phyloP scores from a whole-genome alignment of 2,113 vertebrate genomes.

The Vanacampus margaritifer region DNA sequence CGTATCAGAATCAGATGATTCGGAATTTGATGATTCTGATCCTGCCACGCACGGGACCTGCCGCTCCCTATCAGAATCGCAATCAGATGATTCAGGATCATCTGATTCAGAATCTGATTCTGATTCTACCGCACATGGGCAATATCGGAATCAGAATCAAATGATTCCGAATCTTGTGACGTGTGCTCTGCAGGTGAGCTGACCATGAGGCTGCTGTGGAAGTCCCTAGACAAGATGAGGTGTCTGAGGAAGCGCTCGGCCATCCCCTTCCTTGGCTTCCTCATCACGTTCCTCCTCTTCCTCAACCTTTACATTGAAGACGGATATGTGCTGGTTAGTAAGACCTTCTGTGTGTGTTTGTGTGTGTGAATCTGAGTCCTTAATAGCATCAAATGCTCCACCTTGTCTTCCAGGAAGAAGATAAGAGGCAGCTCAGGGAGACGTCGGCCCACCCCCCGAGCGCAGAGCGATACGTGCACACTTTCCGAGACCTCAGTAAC shows the following conservation, averaged over 20 bases:
- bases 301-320: slow-evolving; percentile 98
- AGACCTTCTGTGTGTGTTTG: no score
- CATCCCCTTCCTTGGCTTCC: slow-evolving; percentile 89
- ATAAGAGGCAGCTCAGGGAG: slow-evolving; percentile 87
- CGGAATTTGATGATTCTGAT: no score
- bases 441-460: slow-evolving; percentile 83
- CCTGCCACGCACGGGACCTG: no score
- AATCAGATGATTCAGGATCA: no score
- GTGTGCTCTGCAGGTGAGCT: slow-evolving; percentile 37
- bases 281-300: slow-evolving; percentile 91
- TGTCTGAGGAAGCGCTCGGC: slow-evolving; percentile 92
- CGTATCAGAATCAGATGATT: no score
- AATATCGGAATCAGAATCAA: no score
- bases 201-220: slow-evolving; percentile 78
- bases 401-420: slow-evolving; percentile 80
- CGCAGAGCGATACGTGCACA: slow-evolving; percentile 86
- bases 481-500: slow-evolving; percentile 90
- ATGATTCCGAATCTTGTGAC: neutral
- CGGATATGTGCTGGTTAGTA: slow-evolving; percentile 90
- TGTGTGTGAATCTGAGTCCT: neutral
- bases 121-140: no score
- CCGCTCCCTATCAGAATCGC: no score
- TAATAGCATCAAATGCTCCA: neutral
- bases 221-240: slow-evolving; percentile 95
- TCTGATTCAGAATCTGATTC: no score